Percentiles rank a stretch among this genome's conserved stretches.
These are phyloP conservation scores for Paratilapia polleni DNA, from an alignment of 2,113 vertebrate genomes.

Conservation along the genomic window DNA sequence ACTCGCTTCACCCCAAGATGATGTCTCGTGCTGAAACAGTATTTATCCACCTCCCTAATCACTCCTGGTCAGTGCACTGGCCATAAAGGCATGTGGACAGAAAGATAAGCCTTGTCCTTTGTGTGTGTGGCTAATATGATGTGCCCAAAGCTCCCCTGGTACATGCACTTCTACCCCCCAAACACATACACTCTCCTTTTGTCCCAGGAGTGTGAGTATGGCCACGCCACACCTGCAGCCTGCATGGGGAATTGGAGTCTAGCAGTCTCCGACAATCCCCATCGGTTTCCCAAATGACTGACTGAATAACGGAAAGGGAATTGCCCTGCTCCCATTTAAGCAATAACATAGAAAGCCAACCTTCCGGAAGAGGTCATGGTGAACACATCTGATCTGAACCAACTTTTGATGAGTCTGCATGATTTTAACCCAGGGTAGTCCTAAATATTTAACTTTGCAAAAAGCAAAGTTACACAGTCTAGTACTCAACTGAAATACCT, in stretches of 20 bases:
- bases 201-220: slow-evolving; percentile 72
- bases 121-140: slow-evolving; percentile 51
- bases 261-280: slow-evolving; percentile 65
- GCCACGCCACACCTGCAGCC: slow-evolving; percentile 82
- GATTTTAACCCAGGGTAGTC: not conserved
- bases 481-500: fast-evolving
- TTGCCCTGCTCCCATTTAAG: slow-evolving; percentile 63
- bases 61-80: slow-evolving; percentile 48
- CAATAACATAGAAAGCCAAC: slow-evolving; percentile 63
- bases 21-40: slow-evolving; percentile 77
- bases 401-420: slow-evolving; percentile 43
- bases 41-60: slow-evolving; percentile 60
- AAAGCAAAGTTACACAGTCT: not conserved
- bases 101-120: slow-evolving; percentile 10
- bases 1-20: slow-evolving; percentile 56
- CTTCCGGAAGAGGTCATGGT: slow-evolving; percentile 66
- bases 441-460: not conserved
- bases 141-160: slow-evolving; percentile 70
- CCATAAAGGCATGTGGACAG: slow-evolving; percentile 39
- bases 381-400: slow-evolving; percentile 34
- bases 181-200: slow-evolving; percentile 35
- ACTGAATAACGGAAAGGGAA: slow-evolving; percentile 58
- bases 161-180: slow-evolving; percentile 45
- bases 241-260: slow-evolving; percentile 74
- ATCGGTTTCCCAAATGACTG: slow-evolving; percentile 66